A percentile compares a stretch with the other conserved stretches of the same genome.
Conservation (phyloP, 1,140 invertebrate genomes). For the Glomeris maerens region DNA sequence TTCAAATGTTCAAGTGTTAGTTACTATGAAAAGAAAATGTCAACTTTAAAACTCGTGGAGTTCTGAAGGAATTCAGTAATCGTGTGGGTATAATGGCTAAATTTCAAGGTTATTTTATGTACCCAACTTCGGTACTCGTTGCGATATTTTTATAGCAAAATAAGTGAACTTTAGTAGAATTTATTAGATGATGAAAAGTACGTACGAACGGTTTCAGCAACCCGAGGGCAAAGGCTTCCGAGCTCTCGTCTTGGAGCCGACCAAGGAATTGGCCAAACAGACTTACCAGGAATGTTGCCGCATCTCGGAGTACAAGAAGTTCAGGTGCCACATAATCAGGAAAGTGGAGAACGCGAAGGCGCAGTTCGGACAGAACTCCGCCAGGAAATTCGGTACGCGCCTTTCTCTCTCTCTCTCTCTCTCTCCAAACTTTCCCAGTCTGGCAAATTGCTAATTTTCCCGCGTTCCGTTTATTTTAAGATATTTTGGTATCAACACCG, state of each 20-base stretch:
- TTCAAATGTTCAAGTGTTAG: background rate
- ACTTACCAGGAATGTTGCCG: slow-evolving; percentile 60
- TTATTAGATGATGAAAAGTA: too few relatives aligned
- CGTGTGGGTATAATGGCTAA: too few relatives aligned
- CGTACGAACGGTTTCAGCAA: slow-evolving; percentile 24
- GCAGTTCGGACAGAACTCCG: slow-evolving; percentile 46
- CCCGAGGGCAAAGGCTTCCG: slow-evolving; percentile 55
- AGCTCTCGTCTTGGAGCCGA: slow-evolving; percentile 78
- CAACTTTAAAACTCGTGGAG: too few relatives aligned
- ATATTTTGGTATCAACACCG: slow-evolving; percentile 93
- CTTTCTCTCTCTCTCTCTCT: background rate
- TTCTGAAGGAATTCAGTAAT: too few relatives aligned
- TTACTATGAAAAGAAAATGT: background rate
- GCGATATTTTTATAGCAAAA: too few relatives aligned
- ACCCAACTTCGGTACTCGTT: too few relatives aligned
- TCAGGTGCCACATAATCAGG: slow-evolving; percentile 56
- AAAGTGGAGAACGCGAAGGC: slow-evolving; percentile 45
- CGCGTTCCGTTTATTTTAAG: slow-evolving; percentile 36
- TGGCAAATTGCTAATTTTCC: background rate
- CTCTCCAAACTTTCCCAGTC: slow-evolving; percentile 4
- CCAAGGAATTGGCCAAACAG: slow-evolving; percentile 83
- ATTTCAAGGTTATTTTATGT: too few relatives aligned
- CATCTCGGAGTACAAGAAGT: slow-evolving; percentile 52
- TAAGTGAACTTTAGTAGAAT: too few relatives aligned
- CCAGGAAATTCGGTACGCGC: slow-evolving; percentile 46